phyloP scores from a whole-genome alignment of 2,888 invertebrate species.

The Ametastegia equiseti region DNA sequence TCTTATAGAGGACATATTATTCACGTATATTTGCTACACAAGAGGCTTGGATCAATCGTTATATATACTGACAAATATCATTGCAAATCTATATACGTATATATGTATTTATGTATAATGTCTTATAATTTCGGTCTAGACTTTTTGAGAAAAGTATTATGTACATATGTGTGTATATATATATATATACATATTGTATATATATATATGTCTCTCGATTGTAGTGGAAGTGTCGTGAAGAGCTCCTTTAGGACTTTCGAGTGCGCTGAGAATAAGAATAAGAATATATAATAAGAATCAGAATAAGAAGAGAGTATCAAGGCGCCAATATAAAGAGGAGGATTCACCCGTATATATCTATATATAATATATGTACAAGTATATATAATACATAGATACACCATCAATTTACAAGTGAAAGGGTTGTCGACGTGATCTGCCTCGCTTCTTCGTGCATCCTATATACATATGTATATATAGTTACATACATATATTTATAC shows the following conservation, averaged over 20 bases:
- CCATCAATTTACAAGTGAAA: constrained; percentile 32
- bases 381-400: neutral
- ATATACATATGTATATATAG: neutral
- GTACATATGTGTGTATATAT: no score
- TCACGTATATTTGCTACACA: no score
- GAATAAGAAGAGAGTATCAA: neutral
- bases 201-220: neutral
- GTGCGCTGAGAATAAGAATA: neutral
- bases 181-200: no score
- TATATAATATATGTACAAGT: neutral
- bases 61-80: no score
- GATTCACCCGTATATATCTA: neutral
- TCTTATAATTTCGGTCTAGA: neutral
- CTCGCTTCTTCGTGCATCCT: neutral
- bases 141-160: neutral
- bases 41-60: no score
- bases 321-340: neutral
- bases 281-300: no score
- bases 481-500: neutral
- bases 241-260: no score
- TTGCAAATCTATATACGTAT: no score
- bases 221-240: neutral
- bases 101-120: neutral
- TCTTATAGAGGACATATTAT: no score
- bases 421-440: constrained; percentile 27